Evolutionary conservation across 2,113 vertebrate genomes (phyloP).

Genomic region (Petrocephalus zakoni): DNA sequence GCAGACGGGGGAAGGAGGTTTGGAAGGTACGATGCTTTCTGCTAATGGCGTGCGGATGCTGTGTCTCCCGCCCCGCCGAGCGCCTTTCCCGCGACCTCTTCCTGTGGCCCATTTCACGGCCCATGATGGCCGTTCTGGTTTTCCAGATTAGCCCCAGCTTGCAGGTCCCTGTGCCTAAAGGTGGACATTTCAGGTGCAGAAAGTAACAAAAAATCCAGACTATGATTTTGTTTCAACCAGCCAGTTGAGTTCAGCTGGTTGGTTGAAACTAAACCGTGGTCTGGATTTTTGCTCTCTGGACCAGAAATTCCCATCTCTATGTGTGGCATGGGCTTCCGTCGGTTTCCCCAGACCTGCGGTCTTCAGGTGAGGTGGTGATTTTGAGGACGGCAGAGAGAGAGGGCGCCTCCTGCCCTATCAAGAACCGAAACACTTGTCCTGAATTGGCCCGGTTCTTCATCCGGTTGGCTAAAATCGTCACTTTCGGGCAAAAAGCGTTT

Average conservation of each 20-base stretch:
- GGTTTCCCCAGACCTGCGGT: background rate
- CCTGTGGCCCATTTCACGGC: background rate
- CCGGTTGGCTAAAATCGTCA: background rate
- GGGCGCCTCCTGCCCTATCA: background rate
- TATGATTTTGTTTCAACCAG: no score
- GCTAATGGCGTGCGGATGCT: background rate
- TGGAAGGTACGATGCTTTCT: background rate
- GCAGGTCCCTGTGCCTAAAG: background rate
- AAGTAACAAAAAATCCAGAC: no score
- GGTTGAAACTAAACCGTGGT: no score
- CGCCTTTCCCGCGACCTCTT: background rate
- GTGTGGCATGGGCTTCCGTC: background rate
- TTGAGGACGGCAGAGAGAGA: background rate
- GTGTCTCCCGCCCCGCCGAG: background rate
- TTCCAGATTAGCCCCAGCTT: background rate
- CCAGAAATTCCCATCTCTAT: no score
- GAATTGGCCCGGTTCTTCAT: background rate
- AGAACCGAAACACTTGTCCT: background rate
- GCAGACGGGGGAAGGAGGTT: background rate
- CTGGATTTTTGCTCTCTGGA: no score
- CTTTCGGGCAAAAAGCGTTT: background rate
- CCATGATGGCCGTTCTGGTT: background rate
- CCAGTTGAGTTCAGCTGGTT: no score
- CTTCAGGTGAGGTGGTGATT: background rate
- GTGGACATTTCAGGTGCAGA: no score